Evolutionary conservation across 2,113 vertebrate species (phyloP).

Genomic region (Mirounga angustirostris): DNA sequence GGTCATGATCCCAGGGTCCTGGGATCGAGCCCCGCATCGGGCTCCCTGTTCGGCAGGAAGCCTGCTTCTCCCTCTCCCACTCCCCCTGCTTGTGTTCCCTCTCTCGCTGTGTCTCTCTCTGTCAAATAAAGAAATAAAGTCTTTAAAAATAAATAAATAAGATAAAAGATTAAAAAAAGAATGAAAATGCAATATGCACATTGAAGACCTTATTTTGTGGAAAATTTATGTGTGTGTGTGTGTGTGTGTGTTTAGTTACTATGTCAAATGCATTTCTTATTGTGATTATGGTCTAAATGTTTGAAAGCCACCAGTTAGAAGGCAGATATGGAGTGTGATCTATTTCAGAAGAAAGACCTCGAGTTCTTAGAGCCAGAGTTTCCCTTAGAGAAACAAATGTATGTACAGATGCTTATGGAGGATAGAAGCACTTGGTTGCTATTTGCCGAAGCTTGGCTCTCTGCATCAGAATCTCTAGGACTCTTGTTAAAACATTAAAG

Average conservation of each 20-base stretch:
- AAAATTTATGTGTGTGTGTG: background rate
- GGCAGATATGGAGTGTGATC: background rate
- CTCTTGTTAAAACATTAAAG: constrained; percentile 31
- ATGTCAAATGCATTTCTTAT: background rate
- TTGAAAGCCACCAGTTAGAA: constrained; percentile 11
- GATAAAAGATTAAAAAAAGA: background rate
- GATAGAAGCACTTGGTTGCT: background rate
- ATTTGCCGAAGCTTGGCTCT: constrained; percentile 32
- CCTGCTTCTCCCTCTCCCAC: too few species aligned
- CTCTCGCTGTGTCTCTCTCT: too few species aligned
- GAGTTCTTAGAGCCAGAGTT: constrained; percentile 17
- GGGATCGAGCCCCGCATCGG: too few species aligned
- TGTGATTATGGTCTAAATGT: background rate
- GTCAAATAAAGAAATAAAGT: too few species aligned
- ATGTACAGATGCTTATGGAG: background rate
- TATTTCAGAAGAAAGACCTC: background rate
- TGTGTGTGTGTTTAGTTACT: background rate
- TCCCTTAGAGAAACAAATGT: background rate
- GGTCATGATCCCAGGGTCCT: too few species aligned
- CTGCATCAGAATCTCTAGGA: background rate
- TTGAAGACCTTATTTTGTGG: background rate
- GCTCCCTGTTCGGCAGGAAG: too few species aligned
- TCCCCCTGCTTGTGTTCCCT: too few species aligned
- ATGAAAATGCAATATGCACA: background rate
- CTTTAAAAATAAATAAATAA: too few species aligned